Conservation (phyloP, 2,888 invertebrate genomes). For the Agriopis marginaria region DNA sequence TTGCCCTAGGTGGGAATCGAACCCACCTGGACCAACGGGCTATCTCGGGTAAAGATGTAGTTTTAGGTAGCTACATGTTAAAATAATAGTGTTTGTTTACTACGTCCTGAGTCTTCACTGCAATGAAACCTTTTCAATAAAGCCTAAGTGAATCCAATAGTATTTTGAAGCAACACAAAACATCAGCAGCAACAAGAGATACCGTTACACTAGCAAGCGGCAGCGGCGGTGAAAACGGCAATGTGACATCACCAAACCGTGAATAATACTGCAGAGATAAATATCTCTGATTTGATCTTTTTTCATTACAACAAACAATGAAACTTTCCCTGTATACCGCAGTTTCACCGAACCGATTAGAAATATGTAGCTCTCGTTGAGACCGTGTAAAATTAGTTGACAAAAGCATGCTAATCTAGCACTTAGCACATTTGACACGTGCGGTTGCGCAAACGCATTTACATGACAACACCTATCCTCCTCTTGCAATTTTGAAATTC, state of each 20-base stretch:
- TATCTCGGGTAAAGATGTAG: too few relatives aligned
- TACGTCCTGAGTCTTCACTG: not conserved
- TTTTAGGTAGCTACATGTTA: too few relatives aligned
- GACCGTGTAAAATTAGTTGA: slow-evolving; percentile 31
- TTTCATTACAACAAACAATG: slow-evolving; percentile 46
- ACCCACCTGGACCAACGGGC: too few relatives aligned
- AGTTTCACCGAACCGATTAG: slow-evolving; percentile 46
- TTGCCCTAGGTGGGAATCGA: too few relatives aligned
- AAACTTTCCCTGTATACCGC: slow-evolving; percentile 47
- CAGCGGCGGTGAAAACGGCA: slow-evolving; percentile 55
- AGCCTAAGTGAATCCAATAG: not conserved
- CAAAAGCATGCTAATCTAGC: slow-evolving; percentile 33
- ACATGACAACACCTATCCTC: slow-evolving; percentile 25
- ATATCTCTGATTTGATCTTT: slow-evolving; percentile 49
- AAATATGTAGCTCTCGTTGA: slow-evolving; percentile 31
- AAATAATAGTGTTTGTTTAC: not conserved
- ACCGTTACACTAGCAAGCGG: slow-evolving; percentile 55
- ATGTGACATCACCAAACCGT: slow-evolving; percentile 66
- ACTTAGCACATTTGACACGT: slow-evolving; percentile 30
- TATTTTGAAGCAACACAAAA: slow-evolving; percentile 7
- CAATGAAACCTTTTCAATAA: not conserved
- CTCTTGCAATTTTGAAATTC: slow-evolving; percentile 13
- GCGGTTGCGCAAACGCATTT: slow-evolving; percentile 25
- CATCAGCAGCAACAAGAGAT: slow-evolving; percentile 32
- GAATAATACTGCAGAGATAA: slow-evolving; percentile 64